Conservation (phyloP, 2,888 invertebrate genomes). For the Branchellion lobata region DNA sequence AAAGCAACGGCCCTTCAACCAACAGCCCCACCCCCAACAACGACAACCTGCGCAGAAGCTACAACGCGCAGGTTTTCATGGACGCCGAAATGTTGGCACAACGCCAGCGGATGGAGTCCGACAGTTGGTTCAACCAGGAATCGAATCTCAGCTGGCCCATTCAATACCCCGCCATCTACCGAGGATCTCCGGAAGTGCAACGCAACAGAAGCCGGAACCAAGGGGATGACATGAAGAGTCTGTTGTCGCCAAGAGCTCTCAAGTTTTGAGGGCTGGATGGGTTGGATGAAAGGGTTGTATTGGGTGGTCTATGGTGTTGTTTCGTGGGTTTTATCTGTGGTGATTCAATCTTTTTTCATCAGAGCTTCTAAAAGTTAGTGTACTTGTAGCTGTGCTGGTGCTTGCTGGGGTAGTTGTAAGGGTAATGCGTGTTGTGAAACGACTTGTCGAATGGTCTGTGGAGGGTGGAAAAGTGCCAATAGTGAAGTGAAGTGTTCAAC, state of each 20-base stretch:
- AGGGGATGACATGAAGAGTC: constrained; percentile 33
- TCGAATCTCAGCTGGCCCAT: constrained; percentile 36
- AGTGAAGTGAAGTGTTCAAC: too few species aligned
- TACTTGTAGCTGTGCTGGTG: too few species aligned
- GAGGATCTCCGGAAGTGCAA: constrained; percentile 25
- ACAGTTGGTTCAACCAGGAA: constrained; percentile 40
- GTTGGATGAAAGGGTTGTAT: too few species aligned
- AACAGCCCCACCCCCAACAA: not conserved
- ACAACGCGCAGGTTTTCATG: not conserved
- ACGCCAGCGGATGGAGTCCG: constrained; percentile 30
- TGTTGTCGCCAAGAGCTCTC: constrained; percentile 13
- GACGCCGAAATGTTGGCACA: constrained; percentile 16
- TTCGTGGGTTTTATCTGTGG: too few species aligned
- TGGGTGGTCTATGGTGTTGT: too few species aligned
- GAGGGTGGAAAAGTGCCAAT: too few species aligned
- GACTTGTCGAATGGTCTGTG: too few species aligned
- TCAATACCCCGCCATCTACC: constrained; percentile 8
- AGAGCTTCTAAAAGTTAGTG: too few species aligned
- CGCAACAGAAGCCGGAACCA: constrained; percentile 4
- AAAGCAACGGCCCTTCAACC: not conserved
- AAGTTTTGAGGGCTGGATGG: not conserved
- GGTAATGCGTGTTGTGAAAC: too few species aligned
- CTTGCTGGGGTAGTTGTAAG: too few species aligned
- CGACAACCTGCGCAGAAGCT: not conserved
- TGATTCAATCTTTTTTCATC: too few species aligned